Base-by-base conservation (phyloP, 2,113 vertebrate species). In the Anhinga anhinga region DNA sequence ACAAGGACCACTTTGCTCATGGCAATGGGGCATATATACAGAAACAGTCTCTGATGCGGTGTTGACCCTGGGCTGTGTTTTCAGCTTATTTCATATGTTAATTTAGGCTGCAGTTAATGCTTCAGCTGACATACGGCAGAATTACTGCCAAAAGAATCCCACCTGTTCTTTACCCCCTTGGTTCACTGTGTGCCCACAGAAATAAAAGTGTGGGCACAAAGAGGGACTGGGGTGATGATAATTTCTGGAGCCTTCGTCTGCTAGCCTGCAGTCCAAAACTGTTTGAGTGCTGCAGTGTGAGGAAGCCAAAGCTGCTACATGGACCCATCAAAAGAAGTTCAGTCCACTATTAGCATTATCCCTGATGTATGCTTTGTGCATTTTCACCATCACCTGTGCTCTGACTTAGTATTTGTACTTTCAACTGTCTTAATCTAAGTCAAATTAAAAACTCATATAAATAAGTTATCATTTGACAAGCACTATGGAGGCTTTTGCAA, bases 391-490 rank as follows among this genome's bases (percentile, higher is more conserved):
- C 81, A 93, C 94, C 96, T 88, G 78, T 84, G 53, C 63, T 87
- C 71, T 96, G 94, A 96, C 91, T 89, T 71, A 88, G 59, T 94
- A 92, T 94, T 90, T 95, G 30, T 90, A 88, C 90, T 94, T 90
- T 40, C 45, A 56, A 66, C 58, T 85, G 47, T 49, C 62, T 94
- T 95, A 95, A 87, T 63, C 53, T 84, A 93, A 97, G 73, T 95
- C 70, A 89, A 93, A 91, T 85, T 76, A 94, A 91, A 92, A 89
- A 8, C 53, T 91, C 32, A 10, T 34, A 91, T 91, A 94, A 95
- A 85, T 95, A 97, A 95, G 10, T 94, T 87, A 87, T 72, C 5
- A 69, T 93, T 85, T 94, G 21, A 70, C 65, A 73, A 66, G 53
- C 49, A 15, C 21, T 77, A 10, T 80, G 72, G 38, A 87, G 26